phyloP scores from a whole-genome alignment of 1,140 invertebrate species.

The Ceratoteleas bidentatus region DNA sequence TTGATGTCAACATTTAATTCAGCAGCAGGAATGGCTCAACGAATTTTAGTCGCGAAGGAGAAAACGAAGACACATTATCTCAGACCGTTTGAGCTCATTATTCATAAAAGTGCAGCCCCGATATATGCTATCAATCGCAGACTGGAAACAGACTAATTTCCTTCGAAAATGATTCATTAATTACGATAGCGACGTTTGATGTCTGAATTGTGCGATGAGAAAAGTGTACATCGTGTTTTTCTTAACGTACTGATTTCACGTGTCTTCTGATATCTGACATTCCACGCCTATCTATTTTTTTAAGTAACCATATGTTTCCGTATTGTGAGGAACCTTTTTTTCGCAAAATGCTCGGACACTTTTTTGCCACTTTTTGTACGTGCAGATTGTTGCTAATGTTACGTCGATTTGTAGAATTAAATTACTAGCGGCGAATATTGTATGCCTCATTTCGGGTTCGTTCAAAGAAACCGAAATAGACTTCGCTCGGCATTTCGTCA shows the following conservation, averaged over 20 bases:
- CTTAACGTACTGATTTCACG: not conserved
- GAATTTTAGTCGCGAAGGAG: not conserved
- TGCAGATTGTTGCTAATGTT: no score
- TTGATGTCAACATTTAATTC: not conserved
- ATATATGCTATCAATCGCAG: slow-evolving; percentile 8
- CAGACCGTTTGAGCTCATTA: slow-evolving; percentile 1
- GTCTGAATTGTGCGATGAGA: slow-evolving; percentile 13
- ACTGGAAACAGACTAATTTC: slow-evolving; percentile 40
- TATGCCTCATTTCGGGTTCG: no score
- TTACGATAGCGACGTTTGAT: slow-evolving; percentile 5
- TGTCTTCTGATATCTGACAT: slow-evolving; percentile 13
- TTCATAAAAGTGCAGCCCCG: slow-evolving; percentile 1
- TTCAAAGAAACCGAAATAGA: slow-evolving; percentile 19
- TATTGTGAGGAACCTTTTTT: slow-evolving; percentile 6
- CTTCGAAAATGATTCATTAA: slow-evolving; percentile 24
- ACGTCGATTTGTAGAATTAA: no score
- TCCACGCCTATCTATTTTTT: not conserved
- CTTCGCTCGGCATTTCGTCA: slow-evolving; percentile 9
- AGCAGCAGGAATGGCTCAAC: not conserved
- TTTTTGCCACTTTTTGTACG: no score
- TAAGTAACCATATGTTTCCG: slow-evolving; percentile 2
- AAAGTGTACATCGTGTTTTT: slow-evolving; percentile 26
- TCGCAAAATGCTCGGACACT: no score
- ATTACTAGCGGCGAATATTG: no score
- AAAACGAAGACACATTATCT: not conserved